Conservation (phyloP, 1,140 invertebrate species). For the Dendrolimus punctatus region DNA sequence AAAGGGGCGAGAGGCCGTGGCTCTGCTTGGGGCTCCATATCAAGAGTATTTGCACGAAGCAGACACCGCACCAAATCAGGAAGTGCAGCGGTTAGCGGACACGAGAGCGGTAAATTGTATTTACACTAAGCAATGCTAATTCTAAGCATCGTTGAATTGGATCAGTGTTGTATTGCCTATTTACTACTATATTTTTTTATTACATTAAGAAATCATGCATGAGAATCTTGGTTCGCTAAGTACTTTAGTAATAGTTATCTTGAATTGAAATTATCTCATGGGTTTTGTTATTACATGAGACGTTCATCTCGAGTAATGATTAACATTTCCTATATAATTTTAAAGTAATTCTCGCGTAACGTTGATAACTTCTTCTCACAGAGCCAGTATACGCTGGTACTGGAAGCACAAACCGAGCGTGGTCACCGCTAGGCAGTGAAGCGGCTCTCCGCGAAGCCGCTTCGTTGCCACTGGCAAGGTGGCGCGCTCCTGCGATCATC, state of each 20-base stretch:
- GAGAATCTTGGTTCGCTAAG: too few relatives aligned
- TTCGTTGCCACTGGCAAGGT: slow-evolving; percentile 90
- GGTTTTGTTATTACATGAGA: too few relatives aligned
- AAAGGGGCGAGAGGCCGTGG: slow-evolving; percentile 73
- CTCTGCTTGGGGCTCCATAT: slow-evolving; percentile 85
- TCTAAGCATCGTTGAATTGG: too few relatives aligned
- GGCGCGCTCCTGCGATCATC: slow-evolving; percentile 92
- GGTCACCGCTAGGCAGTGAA: slow-evolving; percentile 81
- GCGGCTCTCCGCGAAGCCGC: slow-evolving; percentile 87
- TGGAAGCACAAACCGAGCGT: slow-evolving; percentile 61
- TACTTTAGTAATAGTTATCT: neutral
- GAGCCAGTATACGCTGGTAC: slow-evolving; percentile 68
- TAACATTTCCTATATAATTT: too few relatives aligned
- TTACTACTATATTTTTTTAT: too few relatives aligned
- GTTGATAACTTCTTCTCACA: slow-evolving; percentile 8
- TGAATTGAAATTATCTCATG: neutral
- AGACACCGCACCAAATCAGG: slow-evolving; percentile 83
- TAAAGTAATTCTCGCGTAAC: too few relatives aligned
- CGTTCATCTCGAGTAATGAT: too few relatives aligned
- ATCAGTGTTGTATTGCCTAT: too few relatives aligned
- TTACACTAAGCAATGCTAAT: neutral
- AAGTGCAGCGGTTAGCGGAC: slow-evolving; percentile 51
- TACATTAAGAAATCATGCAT: too few relatives aligned
- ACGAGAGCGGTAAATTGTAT: slow-evolving; percentile 49
- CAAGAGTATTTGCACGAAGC: slow-evolving; percentile 87